Evolutionary conservation across 2,113 vertebrate species (phyloP), one percentile per base, ranked within the genome.

Genomic region (Dendrocopos noguchii): DNA sequence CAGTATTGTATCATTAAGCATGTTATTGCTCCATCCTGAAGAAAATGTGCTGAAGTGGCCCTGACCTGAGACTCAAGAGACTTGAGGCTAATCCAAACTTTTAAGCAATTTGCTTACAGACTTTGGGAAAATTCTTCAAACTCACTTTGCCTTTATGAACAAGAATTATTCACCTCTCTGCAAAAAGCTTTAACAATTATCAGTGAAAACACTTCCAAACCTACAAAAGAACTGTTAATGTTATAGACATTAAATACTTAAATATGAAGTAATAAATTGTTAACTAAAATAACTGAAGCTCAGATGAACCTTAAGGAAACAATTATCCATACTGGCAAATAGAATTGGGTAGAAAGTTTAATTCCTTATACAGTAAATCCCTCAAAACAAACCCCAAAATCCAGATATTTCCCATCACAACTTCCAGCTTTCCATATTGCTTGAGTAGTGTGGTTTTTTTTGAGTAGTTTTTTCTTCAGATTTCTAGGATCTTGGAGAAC

Each of bases 31-130:
- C 63, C 88, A 88, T 93, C 59, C 33, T 75, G n/a, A 68, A 88
- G 80, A 86, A 96, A 90, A 93, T 73, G 50, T 92, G 70, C 80
- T 90, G 59, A 88, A 93, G 88, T 55, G 59, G 63, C 74, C 71
- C 50, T 93, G 88, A 91, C 66, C 74, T 88, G 92, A 95, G 34
- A 92, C 70, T 84, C 83, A 22, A 88, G 83, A 96, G 63, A 84
- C 39, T 53, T 84, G 80, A 94, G 66, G 66, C 46, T 80, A 88
- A 81, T 91, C 31, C 80, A 84, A 63, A 57, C 25, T 91, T 95
- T 42, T 70, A 94, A 92, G 83, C 78, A 92, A 94, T 86, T 77
- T 76, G 34, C 71, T 88, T 63, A 94, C 34, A 92, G 56, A 63
- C 55, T 75, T 90, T 63, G 39, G 46, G 59, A 93, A 93, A 92